A percentile compares a stretch with the other conserved stretches of the same genome.
phyloP scores from a whole-genome alignment of 2,888 invertebrate genomes.

The Erpobdella octoculata region DNA sequence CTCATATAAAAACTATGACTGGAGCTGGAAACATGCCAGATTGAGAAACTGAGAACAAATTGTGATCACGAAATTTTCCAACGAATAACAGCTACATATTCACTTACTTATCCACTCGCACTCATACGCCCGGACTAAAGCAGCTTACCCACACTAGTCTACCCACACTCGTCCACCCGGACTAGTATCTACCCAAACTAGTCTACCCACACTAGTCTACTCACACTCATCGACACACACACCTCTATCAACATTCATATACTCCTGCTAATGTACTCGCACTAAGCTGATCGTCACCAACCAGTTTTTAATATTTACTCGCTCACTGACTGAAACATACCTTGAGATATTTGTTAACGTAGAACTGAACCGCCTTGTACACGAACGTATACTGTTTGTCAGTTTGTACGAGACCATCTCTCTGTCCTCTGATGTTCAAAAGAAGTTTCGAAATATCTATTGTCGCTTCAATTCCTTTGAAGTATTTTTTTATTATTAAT shows the following conservation, averaged over 20 bases:
- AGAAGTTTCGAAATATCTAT: constrained; percentile 96
- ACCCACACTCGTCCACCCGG: too few relatives aligned
- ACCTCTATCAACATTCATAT: background rate
- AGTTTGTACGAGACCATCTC: constrained; percentile 98
- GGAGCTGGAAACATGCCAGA: too few relatives aligned
- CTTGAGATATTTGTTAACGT: constrained; percentile 36
- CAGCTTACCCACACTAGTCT: too few relatives aligned
- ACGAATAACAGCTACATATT: too few relatives aligned
- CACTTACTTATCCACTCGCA: too few relatives aligned
- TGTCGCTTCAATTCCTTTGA: constrained; percentile 75
- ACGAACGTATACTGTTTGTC: constrained; percentile 99
- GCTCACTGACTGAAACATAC: background rate
- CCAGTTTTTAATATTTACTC: background rate
- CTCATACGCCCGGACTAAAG: too few relatives aligned
- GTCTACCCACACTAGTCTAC: too few relatives aligned
- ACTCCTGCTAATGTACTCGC: background rate
- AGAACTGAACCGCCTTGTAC: constrained; percentile 74
- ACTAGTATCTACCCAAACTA: too few relatives aligned
- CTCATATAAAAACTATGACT: too few relatives aligned
- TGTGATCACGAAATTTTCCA: too few relatives aligned
- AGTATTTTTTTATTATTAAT: constrained; percentile 11
- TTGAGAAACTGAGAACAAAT: too few relatives aligned
- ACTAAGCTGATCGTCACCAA: background rate
- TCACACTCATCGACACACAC: constrained; percentile 3
- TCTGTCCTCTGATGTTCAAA: constrained; percentile 88